These are phyloP conservation scores for Pachyrhynchus sulphureomaculatus DNA, from an alignment of 1,140 invertebrate species.

Conservation along the genomic window DNA sequence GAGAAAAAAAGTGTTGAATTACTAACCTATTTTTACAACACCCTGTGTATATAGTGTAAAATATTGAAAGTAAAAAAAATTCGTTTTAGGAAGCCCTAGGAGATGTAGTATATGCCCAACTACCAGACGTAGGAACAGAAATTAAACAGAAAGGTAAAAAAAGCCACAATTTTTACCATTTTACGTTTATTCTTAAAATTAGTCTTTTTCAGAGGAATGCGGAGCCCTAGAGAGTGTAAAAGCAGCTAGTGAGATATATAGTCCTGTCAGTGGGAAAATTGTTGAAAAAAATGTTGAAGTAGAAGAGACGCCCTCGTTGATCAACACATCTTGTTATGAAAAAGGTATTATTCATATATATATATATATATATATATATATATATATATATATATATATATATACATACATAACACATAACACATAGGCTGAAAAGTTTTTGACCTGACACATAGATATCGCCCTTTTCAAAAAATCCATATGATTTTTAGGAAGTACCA, in stretches of 20 bases:
- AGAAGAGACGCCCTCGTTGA: conserved; percentile 80
- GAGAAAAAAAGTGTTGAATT: too few species aligned
- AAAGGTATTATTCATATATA: too few species aligned
- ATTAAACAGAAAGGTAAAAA: conserved; percentile 50
- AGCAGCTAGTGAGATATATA: conserved; percentile 93
- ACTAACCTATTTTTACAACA: too few species aligned
- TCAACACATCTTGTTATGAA: conserved; percentile 93
- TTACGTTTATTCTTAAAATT: conserved; percentile 30
- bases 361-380: too few species aligned
- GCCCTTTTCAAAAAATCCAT: too few species aligned
- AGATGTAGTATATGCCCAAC: conserved; percentile 91
- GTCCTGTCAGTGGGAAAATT: conserved; percentile 86
- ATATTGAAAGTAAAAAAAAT: background rate
- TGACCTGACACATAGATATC: too few species aligned
- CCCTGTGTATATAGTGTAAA: too few species aligned
- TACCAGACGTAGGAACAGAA: conserved; percentile 75
- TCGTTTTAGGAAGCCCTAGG: conserved; percentile 77
- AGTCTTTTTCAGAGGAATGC: conserved; percentile 71
- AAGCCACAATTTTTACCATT: background rate
- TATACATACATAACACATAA: too few species aligned
- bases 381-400: too few species aligned
- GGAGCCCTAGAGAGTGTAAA: conserved; percentile 97
- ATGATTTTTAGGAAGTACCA: too few species aligned
- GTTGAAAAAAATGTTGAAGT: conserved; percentile 81
- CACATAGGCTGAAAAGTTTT: too few species aligned